Evolutionary conservation across 1,140 invertebrate genomes (phyloP), one percentile per base, ranked within the genome.

Genomic region (Atta texana): DNA sequence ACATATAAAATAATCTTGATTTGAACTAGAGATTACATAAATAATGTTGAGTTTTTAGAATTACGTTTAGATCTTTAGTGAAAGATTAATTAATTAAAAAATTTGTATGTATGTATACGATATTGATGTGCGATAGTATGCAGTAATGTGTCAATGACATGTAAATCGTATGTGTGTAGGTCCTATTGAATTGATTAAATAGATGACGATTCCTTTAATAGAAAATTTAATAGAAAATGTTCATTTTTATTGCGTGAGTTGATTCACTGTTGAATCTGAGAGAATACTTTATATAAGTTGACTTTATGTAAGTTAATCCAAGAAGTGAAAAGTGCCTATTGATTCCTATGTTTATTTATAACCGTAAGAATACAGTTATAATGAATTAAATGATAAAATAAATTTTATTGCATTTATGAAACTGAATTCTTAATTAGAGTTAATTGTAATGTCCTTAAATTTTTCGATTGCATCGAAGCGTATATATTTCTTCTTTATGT

Each of bases 281-380:
- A 51, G 10, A 63, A 39, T 8, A n/a, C 5, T 10, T 34, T 2
- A 34, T 21, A 12, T 44, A 31, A n/a, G 3, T 72, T 28, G 28
- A 34, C 31, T 34, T n/a, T n/a, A n/a, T n/a, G 6, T 44, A 44
- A 10, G 8, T 44, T 44, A 10, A 34, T n/a, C 18, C 1, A 72
- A 51, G 8, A 74, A 55, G 18, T n/a, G 16, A 53, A 53, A 53
- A 53, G 53, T 28, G n/a, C 24, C 14, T 53, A 71, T 71, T 55
- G 49, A 72, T 72, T 72, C 24, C 16, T 53, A 51, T 51, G 8
- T 55, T 72, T 72, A 72, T 34, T 68, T n/a, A 34, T 21, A 44
- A n/a, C 34, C 34, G 5, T 18, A 8, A 51, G 8, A 39, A 21
- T 44, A 21, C 10, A 68, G 1, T 3, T 18, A n/a, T 5, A 24